A percentile compares a stretch with the other conserved stretches of the same genome.
Evolutionary conservation across 2,113 vertebrate genomes (phyloP).

Genomic region (Phyllopteryx taeniolatus): DNA sequence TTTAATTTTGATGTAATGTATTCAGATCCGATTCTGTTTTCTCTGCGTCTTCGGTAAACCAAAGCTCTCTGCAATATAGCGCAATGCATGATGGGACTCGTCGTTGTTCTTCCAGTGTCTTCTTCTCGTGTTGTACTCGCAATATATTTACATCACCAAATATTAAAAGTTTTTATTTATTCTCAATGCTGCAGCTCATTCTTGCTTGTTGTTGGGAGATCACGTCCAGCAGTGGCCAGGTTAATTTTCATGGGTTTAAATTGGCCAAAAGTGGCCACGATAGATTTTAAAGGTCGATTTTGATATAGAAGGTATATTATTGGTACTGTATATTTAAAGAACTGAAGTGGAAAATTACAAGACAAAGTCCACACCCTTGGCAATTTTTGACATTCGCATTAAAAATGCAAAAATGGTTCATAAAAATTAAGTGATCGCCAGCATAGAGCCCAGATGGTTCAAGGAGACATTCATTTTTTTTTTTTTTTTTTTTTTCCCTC

Average conservation of each 20-base stretch:
- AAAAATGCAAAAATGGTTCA: too few relatives aligned
- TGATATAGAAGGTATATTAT: too few relatives aligned
- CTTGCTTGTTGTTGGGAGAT: not conserved
- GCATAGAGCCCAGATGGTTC: too few relatives aligned
- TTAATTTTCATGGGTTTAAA: not conserved
- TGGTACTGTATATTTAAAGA: too few relatives aligned
- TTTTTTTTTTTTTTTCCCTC: too few relatives aligned
- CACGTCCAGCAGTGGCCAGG: not conserved
- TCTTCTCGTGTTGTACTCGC: conserved; percentile 13
- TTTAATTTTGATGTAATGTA: not conserved
- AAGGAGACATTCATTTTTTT: too few relatives aligned
- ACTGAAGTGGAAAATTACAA: too few relatives aligned
- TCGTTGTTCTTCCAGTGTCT: conserved; percentile 22
- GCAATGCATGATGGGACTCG: conserved; percentile 56
- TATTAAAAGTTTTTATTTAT: conserved; percentile 17
- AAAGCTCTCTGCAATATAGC: conserved; percentile 57
- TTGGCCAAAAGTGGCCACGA: too few relatives aligned
- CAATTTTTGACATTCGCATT: too few relatives aligned
- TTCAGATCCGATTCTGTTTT: conserved; percentile 25
- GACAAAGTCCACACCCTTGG: too few relatives aligned
- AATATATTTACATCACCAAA: conserved; percentile 15
- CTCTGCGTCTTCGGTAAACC: conserved; percentile 33
- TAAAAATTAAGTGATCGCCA: too few relatives aligned
- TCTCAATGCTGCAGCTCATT: not conserved
- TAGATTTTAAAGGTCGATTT: too few relatives aligned